Base-by-base conservation (phyloP, 2,888 invertebrate genomes). In the Imbricaverruca yamaguchii region DNA sequence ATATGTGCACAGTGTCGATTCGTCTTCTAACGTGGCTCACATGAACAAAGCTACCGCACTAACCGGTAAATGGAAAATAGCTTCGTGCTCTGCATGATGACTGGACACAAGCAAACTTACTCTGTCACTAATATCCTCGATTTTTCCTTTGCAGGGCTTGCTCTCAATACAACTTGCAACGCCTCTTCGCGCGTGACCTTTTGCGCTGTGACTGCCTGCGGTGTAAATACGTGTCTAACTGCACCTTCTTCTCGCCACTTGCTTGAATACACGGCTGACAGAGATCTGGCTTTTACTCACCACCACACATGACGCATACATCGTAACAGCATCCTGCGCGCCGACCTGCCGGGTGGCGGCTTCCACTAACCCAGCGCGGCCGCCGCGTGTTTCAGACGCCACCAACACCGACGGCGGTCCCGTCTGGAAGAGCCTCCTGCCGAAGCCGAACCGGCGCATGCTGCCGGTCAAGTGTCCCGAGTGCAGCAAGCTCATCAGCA, bases 401-500 rank as follows among this genome's bases (percentile, higher is more conserved):
- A 18, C 8, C 18, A 21, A 18, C 53, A 53, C 53, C 18, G 74
- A 74, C 18, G 53, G 74, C 18, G 53, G 74, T 2, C 74, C 74
- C 53, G 53, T 74, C 15, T 78, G 78, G 78, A 78, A 78, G 57
- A 56, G 9, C 13, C 23, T 57, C 12, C 78, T 78, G 56, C 56
- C 78, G 12, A 56, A 57, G n/a, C 78, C 78, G 15, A 78, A 56
- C 55, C 78, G 78, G 57, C 78, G 78, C 78, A 78, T 78, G 78
- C 78, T 84, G 59, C 84, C 84, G 80, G 83, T 83, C 23, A 83
- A 83, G 80, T 84, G 84, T 82, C 84, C 84, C 61, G 83, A 83
- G 69, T 84, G 84, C 82, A 81, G 81, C 82, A 84, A 84, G 83
- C 83, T 84, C 53, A 82, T 84, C 80, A 83, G 83, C 81, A 84